Evolutionary conservation across 2,888 invertebrate genomes (phyloP).

Genomic region (Geophilus truncorum): DNA sequence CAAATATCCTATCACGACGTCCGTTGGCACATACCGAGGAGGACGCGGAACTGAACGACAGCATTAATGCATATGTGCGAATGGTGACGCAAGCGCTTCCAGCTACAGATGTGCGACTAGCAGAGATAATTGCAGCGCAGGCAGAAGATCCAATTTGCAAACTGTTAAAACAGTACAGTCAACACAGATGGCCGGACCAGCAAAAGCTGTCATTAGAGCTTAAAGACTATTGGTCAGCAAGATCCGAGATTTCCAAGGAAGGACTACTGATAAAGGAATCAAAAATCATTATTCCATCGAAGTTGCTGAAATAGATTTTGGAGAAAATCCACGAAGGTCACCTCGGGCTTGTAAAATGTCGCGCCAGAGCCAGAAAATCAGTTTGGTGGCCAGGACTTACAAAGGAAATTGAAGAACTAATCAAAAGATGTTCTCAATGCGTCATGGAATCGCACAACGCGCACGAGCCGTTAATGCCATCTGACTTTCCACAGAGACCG

Average conservation of each 20-base stretch:
- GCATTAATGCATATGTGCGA: not conserved
- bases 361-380: not conserved
- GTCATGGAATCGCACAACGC: not conserved
- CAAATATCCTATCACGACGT: constrained; percentile 42
- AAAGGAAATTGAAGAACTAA: not conserved
- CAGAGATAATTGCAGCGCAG: not conserved
- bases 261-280: not conserved
- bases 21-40: constrained; percentile 2
- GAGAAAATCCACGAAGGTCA: not conserved
- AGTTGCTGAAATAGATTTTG: not conserved
- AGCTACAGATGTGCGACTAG: not conserved
- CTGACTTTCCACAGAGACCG: not conserved
- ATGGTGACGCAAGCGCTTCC: not conserved
- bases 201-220: not conserved
- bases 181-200: not conserved
- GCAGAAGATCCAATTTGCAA: not conserved
- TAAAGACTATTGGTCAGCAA: not conserved
- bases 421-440: not conserved
- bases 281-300: not conserved
- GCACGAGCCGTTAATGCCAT: not conserved
- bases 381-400: not conserved
- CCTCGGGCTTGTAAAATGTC: not conserved
- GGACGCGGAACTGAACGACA: not conserved
- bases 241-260: not conserved
- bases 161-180: not conserved